Base-by-base conservation (phyloP, 37 sponge, comb jelly and placozoan genomes). In the Crambe crambe region DNA sequence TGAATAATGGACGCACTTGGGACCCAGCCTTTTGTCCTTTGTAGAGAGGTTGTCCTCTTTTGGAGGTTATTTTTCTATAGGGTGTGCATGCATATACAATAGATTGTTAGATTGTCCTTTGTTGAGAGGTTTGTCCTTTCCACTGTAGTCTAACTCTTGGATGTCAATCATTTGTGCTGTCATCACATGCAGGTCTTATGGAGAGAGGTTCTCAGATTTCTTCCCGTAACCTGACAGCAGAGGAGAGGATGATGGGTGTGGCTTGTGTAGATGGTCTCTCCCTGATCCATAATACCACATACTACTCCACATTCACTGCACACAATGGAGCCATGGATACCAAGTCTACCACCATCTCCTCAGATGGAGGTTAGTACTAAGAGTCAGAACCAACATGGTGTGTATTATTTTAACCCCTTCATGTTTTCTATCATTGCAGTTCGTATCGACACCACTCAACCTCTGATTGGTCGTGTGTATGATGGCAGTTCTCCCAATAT, bases 321-420 rank as follows among this genome's bases (percentile, higher is more conserved):
- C 29, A 22, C 80, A 95, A 95, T 75, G 84, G 78, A 22, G 90
- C 81, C 1, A 61, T 76, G 31, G 69, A 42, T n/a, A 58, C 38
- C 41, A 58, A 74, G 77, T 71, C 25, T 71, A 64, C 31, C 30
- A 61, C 73, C n/a, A 77, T 76, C 26, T 30, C 78, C 72, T 85
- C 92, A 17, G 67, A 84, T 78, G 92, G 89, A 88, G 89, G 91
- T 91, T 22, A 76, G 85, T 58, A 62, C 26, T n/a, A n/a, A n/a
- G n/a, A n/a, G n/a, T n/a, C n/a, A n/a, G n/a, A n/a, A n/a, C n/a
- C n/a, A n/a, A n/a, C n/a, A n/a, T n/a, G n/a, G n/a, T n/a, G n/a
- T n/a, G n/a, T n/a, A n/a, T n/a, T n/a, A n/a, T n/a, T n/a, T n/a
- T n/a, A n/a, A n/a, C n/a, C n/a, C n/a, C n/a, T n/a, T n/a, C n/a